A percentile compares a stretch with the other conserved stretches of the same genome.
These are phyloP conservation scores for Chlorodrepanis virens DNA, from an alignment of 2,113 vertebrate species.

Conservation along the genomic window DNA sequence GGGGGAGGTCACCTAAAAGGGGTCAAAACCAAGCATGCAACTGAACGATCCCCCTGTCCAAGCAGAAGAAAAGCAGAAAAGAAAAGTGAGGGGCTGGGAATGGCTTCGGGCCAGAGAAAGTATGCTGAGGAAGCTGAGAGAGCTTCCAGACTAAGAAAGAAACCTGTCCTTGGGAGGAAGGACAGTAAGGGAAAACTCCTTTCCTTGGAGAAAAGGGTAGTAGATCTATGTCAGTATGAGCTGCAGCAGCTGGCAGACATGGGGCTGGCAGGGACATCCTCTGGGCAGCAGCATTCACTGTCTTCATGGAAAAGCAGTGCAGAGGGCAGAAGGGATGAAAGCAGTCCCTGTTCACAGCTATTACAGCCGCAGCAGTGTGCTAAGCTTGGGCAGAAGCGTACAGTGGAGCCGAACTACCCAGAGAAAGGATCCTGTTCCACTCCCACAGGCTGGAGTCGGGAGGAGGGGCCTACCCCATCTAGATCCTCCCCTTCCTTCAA, in stretches of 20 bases:
- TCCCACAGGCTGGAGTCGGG: conserved; percentile 50
- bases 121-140: conserved; percentile 36
- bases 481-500: conserved; percentile 63
- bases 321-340: conserved; percentile 50
- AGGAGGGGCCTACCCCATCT: conserved; percentile 52
- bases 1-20: conserved; percentile 4
- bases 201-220: conserved; percentile 48
- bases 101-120: conserved; percentile 12
- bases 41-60: conserved; percentile 45
- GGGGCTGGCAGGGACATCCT: conserved; percentile 41
- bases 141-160: conserved; percentile 43
- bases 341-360: background rate
- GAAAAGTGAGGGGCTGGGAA: conserved; percentile 25
- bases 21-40: background rate
- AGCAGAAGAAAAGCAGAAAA: conserved; percentile 64
- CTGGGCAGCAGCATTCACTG: conserved; percentile 46
- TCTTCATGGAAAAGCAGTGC: conserved; percentile 53
- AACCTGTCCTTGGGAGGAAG: conserved; percentile 12
- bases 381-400: conserved; percentile 41
- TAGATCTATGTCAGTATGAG: conserved; percentile 56
- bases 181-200: conserved; percentile 30
- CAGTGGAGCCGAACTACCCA: conserved; percentile 38
- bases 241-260: conserved; percentile 22
- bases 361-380: conserved; percentile 8
- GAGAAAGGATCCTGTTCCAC: conserved; percentile 56